Percentiles rank a stretch among this genome's conserved stretches.
Conservation (phyloP, 2,113 vertebrate species). For the Heterocephalus glaber region DNA sequence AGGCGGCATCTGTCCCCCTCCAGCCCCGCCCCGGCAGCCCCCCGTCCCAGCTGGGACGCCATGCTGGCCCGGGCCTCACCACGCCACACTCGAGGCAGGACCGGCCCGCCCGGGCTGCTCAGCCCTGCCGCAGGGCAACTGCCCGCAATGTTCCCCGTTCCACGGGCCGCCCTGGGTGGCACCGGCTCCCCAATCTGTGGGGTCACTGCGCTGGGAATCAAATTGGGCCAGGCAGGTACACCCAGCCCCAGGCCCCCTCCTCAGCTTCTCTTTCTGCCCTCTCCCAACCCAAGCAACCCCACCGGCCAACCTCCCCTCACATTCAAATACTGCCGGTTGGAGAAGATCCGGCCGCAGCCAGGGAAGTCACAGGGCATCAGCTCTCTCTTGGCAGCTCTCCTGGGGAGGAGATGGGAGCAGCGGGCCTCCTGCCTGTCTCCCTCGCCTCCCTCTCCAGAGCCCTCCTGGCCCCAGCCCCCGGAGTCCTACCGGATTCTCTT, state of each 20-base stretch:
- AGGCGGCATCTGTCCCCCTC: neutral
- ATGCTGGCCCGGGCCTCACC: neutral
- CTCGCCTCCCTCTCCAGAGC: neutral
- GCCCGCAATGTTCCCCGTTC: neutral
- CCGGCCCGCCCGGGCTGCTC: neutral
- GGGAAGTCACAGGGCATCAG: constrained; percentile 89
- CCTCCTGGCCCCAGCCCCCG: neutral
- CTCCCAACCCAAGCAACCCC: neutral
- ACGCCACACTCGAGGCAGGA: accelerated
- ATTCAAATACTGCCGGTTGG: constrained; percentile 90
- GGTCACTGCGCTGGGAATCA: neutral
- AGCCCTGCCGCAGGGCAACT: neutral
- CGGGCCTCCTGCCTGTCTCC: neutral
- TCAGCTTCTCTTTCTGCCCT: neutral
- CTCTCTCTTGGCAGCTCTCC: constrained; percentile 87
- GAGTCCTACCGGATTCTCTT: constrained; percentile 86
- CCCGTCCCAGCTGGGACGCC: neutral
- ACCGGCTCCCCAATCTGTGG: neutral
- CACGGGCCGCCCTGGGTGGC: neutral
- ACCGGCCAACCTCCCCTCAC: constrained; percentile 78
- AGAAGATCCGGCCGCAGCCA: constrained; percentile 90
- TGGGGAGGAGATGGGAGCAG: constrained; percentile 50
- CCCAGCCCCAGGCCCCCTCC: neutral
- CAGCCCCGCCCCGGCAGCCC: neutral
- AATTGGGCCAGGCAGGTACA: neutral